Evolutionary conservation across 2,113 vertebrate species (phyloP), one percentile per base, ranked within the genome.

Genomic region (Irena cyanogastra): DNA sequence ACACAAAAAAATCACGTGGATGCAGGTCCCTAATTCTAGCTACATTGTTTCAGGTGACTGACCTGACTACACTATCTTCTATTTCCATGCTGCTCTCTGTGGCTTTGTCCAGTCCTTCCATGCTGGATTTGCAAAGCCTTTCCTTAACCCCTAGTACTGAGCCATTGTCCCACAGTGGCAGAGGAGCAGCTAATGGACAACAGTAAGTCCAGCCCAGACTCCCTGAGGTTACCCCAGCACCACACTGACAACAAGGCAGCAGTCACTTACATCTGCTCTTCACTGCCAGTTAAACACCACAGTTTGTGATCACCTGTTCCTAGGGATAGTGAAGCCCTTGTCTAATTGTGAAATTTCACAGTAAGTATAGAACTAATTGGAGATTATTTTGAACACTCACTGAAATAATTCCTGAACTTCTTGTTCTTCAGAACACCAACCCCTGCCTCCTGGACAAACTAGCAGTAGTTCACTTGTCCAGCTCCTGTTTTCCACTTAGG

Each of bases 91-190:
- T n/a, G 42, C 27, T 65, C 33, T 56, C 68, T n/a, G 13, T 69
- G 26, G 8, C 56, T 94, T 56, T 28, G 59, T 35, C 56, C 66
- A 54, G 1, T 21, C 65, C 75, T 80, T 56, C 59, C 45, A 20
- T 1, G 16, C 26, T 39, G 54, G 45, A 65, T 35, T 35, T 13
- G 9, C 18, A 49, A 50, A 39, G 41, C 64, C 42, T 52, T 47
- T 61, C 50, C 31, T 45, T 42, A 33, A 4, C 10, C 21, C 15
- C 28, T 18, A 0, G 24, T 7, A 28, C 1, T 4, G 15, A 60
- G 30, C 7, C 30, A 20, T 1, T 56, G 61, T 57, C 41, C 19
- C 39, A 27, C 26, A 39, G 2, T 0, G 3, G 60, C 60, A 75
- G n/a, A 52, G 82, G 15, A 82, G 9, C 45, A 68, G 57, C 20